Evolutionary conservation across 2,113 vertebrate genomes (phyloP).

Genomic region (Ophthalmolycus amberensis): DNA sequence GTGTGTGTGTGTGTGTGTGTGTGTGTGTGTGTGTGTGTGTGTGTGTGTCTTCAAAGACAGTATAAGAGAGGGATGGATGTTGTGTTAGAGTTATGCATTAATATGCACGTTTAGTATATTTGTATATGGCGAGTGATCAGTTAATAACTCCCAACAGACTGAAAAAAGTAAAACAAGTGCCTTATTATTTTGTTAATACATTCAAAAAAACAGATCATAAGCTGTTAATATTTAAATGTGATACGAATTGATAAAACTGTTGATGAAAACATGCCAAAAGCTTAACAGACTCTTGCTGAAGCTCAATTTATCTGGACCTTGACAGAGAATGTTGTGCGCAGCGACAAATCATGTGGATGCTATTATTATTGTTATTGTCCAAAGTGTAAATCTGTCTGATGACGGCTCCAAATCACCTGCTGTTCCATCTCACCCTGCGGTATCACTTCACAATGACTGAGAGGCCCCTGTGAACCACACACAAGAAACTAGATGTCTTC

Average conservation of each 20-base stretch:
- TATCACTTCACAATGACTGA: slow-evolving; percentile 26
- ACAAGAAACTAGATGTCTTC: slow-evolving; percentile 16
- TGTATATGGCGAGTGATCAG: background rate
- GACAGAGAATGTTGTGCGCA: background rate
- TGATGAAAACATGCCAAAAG: background rate
- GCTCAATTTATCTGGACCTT: slow-evolving; percentile 3
- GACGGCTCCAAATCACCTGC: slow-evolving; percentile 41
- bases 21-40: background rate
- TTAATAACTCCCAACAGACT: background rate
- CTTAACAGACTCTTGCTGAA: background rate
- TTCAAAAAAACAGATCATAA: background rate
- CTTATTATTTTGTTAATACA: background rate
- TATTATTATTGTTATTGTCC: slow-evolving; percentile 30
- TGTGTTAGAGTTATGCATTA: background rate
- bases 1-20: background rate
- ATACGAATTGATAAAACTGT: background rate
- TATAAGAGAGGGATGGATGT: background rate
- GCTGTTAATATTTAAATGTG: background rate
- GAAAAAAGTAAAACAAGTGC: background rate
- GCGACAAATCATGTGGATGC: slow-evolving; percentile 8
- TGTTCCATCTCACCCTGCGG: slow-evolving; percentile 14
- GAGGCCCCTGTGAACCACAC: slow-evolving; percentile 20
- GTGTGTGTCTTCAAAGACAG: background rate
- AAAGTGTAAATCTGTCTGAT: slow-evolving; percentile 44
- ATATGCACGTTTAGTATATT: background rate